Evolutionary conservation across 2,888 invertebrate species (phyloP).

Genomic region (Acronicta psi): DNA sequence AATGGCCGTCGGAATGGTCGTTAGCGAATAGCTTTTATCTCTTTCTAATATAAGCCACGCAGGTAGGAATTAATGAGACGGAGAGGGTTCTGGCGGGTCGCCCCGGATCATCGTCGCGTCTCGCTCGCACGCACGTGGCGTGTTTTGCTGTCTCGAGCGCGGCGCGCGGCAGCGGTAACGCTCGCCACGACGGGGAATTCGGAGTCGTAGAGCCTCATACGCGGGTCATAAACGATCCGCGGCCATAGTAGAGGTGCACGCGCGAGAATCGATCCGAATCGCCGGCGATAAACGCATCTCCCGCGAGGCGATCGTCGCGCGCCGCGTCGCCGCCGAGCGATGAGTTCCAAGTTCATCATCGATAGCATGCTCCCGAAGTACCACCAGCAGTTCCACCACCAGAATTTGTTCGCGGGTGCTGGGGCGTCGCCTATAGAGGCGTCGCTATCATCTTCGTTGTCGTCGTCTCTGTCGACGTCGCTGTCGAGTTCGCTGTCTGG

Average conservation of each 20-base stretch:
- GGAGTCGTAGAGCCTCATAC: constrained; percentile 95
- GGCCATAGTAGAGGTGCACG: constrained; percentile 90
- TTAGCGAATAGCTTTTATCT: constrained; percentile 89
- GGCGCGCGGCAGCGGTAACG: constrained; percentile 88
- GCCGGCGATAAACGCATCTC: constrained; percentile 88
- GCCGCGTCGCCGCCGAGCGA: constrained; percentile 91
- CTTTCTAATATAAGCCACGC: constrained; percentile 88
- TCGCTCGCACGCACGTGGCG: constrained; percentile 80
- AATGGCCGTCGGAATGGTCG: constrained; percentile 87
- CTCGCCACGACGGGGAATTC: constrained; percentile 92
- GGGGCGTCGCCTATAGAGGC: constrained; percentile 93
- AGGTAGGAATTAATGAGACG: constrained; percentile 89
- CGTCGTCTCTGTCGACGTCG: constrained; percentile 89
- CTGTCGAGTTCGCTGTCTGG: constrained; percentile 90
- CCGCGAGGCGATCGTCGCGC: constrained; percentile 89
- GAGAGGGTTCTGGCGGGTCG: constrained; percentile 83
- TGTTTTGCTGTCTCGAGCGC: constrained; percentile 87
- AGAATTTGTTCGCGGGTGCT: constrained; percentile 89
- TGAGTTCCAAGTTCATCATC: constrained; percentile 99
- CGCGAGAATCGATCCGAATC: constrained; percentile 89
- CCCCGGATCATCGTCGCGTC: constrained; percentile 71
- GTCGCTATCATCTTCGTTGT: constrained; percentile 90
- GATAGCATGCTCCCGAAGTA: constrained; percentile 99
- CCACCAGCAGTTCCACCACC: constrained; percentile 92
- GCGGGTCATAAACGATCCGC: constrained; percentile 96